phyloP scores from a whole-genome alignment of 2,888 invertebrate species.

The Lepidocyrtoides sp. region DNA sequence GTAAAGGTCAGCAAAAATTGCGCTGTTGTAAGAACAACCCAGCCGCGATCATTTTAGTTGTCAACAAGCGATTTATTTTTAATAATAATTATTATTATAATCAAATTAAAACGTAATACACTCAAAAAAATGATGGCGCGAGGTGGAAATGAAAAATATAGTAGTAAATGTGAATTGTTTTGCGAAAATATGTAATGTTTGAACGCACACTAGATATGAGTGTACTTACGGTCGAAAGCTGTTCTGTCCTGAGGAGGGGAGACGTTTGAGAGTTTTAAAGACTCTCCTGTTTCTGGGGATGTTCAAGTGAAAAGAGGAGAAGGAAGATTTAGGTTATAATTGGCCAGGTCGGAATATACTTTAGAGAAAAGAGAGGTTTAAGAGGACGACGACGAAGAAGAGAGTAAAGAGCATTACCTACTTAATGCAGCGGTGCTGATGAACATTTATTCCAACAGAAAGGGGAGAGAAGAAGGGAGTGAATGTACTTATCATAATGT shows the following conservation, averaged over 20 bases:
- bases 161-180: not conserved
- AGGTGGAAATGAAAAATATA: constrained; percentile 54
- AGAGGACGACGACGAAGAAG: constrained; percentile 32
- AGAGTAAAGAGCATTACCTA: constrained; percentile 28
- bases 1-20: constrained; percentile 29
- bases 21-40: constrained; percentile 19
- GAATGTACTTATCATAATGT: constrained; percentile 82
- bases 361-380: constrained; percentile 27
- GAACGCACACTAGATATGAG: constrained; percentile 64
- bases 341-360: constrained; percentile 79
- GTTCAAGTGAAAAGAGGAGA: constrained; percentile 69
- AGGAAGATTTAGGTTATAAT: constrained; percentile 78
- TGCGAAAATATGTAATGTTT: constrained; percentile 21
- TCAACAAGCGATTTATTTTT: constrained; percentile 53
- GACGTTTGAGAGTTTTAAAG: constrained; percentile 85
- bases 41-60: constrained; percentile 55
- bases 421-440: constrained; percentile 30
- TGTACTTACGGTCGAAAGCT: constrained; percentile 98
- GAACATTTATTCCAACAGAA: constrained; percentile 38
- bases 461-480: constrained; percentile 52
- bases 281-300: constrained; percentile 80
- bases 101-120: constrained; percentile 42
- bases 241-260: constrained; percentile 90
- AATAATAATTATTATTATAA: not conserved
- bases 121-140: constrained; percentile 45